A percentile compares a stretch with the other conserved stretches of the same genome.
Evolutionary conservation across 2,113 vertebrate species (phyloP).

Genomic region (Acinonyx jubatus): DNA sequence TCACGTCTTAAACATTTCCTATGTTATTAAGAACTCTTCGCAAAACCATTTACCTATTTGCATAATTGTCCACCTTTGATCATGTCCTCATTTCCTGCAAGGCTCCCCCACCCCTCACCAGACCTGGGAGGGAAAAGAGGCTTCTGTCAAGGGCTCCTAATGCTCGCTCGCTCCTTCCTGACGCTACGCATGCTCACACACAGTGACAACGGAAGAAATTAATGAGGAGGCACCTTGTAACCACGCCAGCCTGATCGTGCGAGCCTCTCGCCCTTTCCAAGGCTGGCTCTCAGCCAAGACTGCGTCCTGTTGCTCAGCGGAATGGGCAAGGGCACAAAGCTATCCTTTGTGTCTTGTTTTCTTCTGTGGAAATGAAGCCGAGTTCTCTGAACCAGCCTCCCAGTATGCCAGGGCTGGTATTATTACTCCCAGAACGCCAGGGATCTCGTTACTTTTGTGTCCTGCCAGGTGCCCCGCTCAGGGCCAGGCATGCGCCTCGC

Average conservation of each 20-base stretch:
- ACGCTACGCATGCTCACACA: background rate
- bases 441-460: background rate
- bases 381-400: background rate
- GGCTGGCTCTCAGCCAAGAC: background rate
- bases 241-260: rapidly evolving
- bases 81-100: too few relatives aligned
- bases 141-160: background rate
- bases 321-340: background rate
- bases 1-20: background rate
- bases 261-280: background rate
- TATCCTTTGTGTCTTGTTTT: background rate
- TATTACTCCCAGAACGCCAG: background rate
- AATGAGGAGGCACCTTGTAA: background rate
- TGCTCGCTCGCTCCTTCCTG: background rate
- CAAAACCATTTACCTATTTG: background rate
- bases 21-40: background rate
- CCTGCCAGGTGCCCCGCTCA: background rate
- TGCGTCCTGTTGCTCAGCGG: background rate
- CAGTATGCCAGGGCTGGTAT: background rate
- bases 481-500: background rate
- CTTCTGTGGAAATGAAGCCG: background rate
- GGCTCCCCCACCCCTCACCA: background rate
- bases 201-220: background rate
- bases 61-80: background rate
- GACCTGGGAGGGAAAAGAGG: background rate